A percentile compares a stretch with the other conserved stretches of the same genome.
phyloP scores from a whole-genome alignment of 2,888 invertebrate species.

The Ditylenchus weischeri region DNA sequence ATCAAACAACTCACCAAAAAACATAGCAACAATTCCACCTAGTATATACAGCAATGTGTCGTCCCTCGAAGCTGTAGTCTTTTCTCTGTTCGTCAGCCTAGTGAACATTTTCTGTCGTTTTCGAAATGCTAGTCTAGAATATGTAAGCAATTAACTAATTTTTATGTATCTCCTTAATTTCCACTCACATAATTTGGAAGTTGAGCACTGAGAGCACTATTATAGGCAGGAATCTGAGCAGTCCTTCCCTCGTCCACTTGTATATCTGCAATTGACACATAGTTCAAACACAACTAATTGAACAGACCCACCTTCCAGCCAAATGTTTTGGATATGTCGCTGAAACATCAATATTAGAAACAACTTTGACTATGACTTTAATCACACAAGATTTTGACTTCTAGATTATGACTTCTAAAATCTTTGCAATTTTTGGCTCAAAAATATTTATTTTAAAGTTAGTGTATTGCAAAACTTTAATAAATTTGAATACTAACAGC shows the following conservation, averaged over 20 bases:
- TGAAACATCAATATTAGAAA: slow-evolving; percentile 5
- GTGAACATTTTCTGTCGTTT: slow-evolving; percentile 57
- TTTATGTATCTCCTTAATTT: too few species aligned
- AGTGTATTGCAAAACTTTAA: neutral
- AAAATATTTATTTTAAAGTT: slow-evolving; percentile 18
- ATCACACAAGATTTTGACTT: too few species aligned
- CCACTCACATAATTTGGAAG: slow-evolving; percentile 49
- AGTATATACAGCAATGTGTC: slow-evolving; percentile 57
- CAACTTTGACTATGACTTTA: too few species aligned
- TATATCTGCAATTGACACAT: slow-evolving; percentile 46
- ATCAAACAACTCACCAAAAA: neutral
- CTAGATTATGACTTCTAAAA: too few species aligned
- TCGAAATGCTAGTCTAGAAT: slow-evolving; percentile 46
- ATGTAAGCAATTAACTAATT: too few species aligned
- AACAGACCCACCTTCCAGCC: slow-evolving; percentile 49
- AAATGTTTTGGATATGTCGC: slow-evolving; percentile 49
- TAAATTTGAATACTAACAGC: slow-evolving; percentile 15
- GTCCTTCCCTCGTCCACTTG: slow-evolving; percentile 56
- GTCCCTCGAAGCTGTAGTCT: slow-evolving; percentile 37
- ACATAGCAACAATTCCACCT: slow-evolving; percentile 51
- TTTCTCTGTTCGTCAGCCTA: slow-evolving; percentile 52
- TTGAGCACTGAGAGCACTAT: slow-evolving; percentile 54
- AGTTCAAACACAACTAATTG: slow-evolving; percentile 3
- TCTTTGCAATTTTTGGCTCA: slow-evolving; percentile 44
- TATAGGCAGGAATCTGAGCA: slow-evolving; percentile 56